Conservation (phyloP, 2,888 invertebrate species). For the Eudasyphora cyanicolor region DNA sequence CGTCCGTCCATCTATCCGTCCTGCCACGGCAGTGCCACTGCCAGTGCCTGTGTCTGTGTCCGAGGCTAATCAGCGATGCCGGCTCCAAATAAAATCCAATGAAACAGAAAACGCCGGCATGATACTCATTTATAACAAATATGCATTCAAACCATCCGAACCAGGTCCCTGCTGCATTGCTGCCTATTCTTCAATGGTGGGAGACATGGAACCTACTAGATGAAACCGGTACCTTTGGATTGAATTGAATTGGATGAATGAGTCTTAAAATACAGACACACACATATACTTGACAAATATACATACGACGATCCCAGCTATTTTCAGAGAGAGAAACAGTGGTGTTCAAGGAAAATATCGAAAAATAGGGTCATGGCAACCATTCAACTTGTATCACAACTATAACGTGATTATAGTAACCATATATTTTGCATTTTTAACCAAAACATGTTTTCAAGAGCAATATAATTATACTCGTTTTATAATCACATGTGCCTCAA, state of each 20-base stretch:
- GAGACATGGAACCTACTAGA: neutral
- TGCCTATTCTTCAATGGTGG: slow-evolving; percentile 38
- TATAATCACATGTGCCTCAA: too few species aligned
- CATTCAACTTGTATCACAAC: too few species aligned
- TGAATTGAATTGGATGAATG: slow-evolving; percentile 2
- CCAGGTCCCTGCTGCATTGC: slow-evolving; percentile 2
- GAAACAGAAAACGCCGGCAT: slow-evolving; percentile 60
- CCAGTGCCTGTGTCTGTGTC: slow-evolving; percentile 36
- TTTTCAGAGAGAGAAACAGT: neutral
- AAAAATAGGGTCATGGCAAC: neutral
- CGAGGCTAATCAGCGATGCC: slow-evolving; percentile 64
- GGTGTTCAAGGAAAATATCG: neutral
- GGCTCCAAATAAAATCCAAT: slow-evolving; percentile 54
- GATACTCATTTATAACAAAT: slow-evolving; percentile 63
- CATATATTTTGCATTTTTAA: too few species aligned
- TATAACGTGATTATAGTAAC: too few species aligned
- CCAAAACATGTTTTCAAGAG: too few species aligned
- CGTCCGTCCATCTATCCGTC: too few species aligned
- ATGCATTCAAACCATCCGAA: slow-evolving; percentile 30
- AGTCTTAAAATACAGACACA: neutral
- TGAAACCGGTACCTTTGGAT: slow-evolving; percentile 47
- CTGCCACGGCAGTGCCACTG: too few species aligned
- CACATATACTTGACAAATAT: neutral
- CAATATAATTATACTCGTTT: too few species aligned
- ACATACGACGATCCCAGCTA: too few species aligned